Percentiles rank a stretch among this genome's conserved stretches.
phyloP scores from a whole-genome alignment of 92 coral and sea anemone species.

The Porites lobata region DNA sequence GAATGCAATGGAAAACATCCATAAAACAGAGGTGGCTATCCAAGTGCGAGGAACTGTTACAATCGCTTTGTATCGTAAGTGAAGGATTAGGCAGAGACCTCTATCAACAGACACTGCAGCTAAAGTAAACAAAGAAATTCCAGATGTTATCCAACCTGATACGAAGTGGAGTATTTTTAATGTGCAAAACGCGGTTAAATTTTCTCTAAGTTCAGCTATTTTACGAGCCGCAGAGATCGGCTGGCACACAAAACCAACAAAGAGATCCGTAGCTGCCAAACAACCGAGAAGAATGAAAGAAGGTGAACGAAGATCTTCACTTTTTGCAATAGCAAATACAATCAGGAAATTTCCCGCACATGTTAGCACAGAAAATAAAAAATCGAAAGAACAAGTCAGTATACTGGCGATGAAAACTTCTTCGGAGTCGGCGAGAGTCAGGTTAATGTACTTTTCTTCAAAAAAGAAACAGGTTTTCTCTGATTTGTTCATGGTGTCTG shows the following conservation, averaged over 20 bases:
- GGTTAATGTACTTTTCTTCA: neutral
- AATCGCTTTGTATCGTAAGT: neutral
- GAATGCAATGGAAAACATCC: neutral
- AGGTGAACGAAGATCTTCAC: constrained; percentile 6
- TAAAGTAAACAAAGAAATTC: constrained; percentile 33
- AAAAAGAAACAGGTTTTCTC: neutral
- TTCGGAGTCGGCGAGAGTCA: neutral
- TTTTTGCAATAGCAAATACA: constrained; percentile 1
- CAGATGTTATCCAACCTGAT: constrained; percentile 10
- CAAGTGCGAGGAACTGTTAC: neutral
- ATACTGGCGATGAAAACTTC: neutral
- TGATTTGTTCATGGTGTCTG: neutral
- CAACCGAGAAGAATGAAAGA: constrained; percentile 39
- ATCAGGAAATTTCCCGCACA: constrained; percentile 17
- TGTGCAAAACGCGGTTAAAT: neutral
- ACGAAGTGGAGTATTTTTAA: neutral
- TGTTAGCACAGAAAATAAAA: constrained; percentile 30
- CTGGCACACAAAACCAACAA: constrained; percentile 6
- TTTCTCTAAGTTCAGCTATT: neutral
- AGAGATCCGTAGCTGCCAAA: constrained; percentile 41
- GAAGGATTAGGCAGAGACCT: neutral
- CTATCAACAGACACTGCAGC: constrained; percentile 26
- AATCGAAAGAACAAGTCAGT: neutral
- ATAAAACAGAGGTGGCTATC: neutral
- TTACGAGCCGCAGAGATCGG: neutral